Evolutionary conservation across 2,113 vertebrate species (phyloP).

Genomic region (Mystacornis crossleyi): DNA sequence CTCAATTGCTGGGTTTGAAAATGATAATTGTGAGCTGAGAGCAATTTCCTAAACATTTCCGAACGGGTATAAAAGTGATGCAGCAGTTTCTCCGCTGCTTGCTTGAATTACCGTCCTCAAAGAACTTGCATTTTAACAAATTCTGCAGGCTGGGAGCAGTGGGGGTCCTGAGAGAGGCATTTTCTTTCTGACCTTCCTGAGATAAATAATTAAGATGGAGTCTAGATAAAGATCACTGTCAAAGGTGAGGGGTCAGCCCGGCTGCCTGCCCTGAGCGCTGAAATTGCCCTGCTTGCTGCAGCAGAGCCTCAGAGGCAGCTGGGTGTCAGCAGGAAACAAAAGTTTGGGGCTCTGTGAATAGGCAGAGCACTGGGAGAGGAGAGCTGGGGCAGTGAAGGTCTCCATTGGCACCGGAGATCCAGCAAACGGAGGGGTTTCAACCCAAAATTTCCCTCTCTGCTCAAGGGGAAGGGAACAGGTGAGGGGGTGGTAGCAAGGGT

Average conservation of each 20-base stretch:
- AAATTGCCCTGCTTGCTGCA: neutral
- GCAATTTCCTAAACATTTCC: neutral
- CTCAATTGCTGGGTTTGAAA: neutral
- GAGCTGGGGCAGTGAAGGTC: neutral
- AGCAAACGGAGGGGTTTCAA: neutral
- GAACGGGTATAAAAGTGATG: neutral
- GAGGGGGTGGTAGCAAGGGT: neutral
- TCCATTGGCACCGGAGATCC: neutral
- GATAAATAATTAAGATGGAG: constrained; percentile 65
- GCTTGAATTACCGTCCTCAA: neutral
- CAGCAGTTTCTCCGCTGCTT: neutral
- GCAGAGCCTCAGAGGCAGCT: neutral
- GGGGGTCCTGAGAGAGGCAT: constrained; percentile 54
- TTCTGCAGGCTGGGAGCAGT: neutral
- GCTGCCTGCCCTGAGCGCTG: neutral
- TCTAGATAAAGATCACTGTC: constrained; percentile 66
- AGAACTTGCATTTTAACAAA: constrained; percentile 23
- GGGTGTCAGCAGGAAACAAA: constrained; percentile 12
- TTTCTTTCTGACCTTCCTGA: constrained; percentile 64
- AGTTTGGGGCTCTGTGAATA: neutral
- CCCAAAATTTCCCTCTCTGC: neutral
- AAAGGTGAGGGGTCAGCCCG: constrained; percentile 53
- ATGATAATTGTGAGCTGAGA: neutral
- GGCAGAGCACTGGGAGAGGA: neutral
- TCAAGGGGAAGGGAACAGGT: neutral